A percentile compares a stretch with the other conserved stretches of the same genome.
Evolutionary conservation across 2,888 invertebrate species (phyloP).

Genomic region (Chesias legatella): DNA sequence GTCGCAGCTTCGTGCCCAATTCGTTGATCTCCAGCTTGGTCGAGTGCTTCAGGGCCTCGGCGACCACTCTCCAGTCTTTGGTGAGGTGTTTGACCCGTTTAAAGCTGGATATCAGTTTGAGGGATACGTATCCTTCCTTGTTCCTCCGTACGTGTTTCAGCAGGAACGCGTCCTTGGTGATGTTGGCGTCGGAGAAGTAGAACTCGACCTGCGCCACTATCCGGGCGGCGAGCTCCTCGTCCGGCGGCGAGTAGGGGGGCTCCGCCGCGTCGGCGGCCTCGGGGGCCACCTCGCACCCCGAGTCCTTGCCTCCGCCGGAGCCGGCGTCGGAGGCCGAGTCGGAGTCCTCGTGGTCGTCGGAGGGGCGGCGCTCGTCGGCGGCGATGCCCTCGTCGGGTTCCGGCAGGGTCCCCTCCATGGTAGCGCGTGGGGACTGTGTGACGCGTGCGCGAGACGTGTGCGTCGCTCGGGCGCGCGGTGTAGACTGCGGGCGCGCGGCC

Average conservation of each 20-base stretch:
- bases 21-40: slow-evolving; percentile 93
- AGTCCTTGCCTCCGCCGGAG: slow-evolving; percentile 83
- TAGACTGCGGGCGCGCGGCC: slow-evolving; percentile 75
- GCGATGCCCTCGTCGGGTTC: slow-evolving; percentile 71
- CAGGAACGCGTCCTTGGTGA: slow-evolving; percentile 96
- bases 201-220: slow-evolving; percentile 95
- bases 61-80: slow-evolving; percentile 96
- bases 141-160: slow-evolving; percentile 96
- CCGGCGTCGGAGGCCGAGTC: slow-evolving; percentile 84
- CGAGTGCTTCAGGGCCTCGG: slow-evolving; percentile 89
- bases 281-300: slow-evolving; percentile 83
- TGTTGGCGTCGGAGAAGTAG: slow-evolving; percentile 97
- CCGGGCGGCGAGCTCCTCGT: slow-evolving; percentile 87
- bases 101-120: slow-evolving; percentile 96
- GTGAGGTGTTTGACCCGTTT: slow-evolving; percentile 96
- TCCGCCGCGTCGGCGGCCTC: slow-evolving; percentile 77
- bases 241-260: slow-evolving; percentile 84
- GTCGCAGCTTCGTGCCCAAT: slow-evolving; percentile 92
- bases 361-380: slow-evolving; percentile 70
- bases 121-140: slow-evolving; percentile 96
- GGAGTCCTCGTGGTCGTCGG: slow-evolving; percentile 83
- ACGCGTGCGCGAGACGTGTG: slow-evolving; percentile 54
- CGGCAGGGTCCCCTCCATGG: slow-evolving; percentile 68
- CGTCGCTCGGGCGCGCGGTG: slow-evolving; percentile 62
- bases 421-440: slow-evolving; percentile 29